Conservation (phyloP, 2,113 vertebrate species). For the Triplophysa dalaica region DNA sequence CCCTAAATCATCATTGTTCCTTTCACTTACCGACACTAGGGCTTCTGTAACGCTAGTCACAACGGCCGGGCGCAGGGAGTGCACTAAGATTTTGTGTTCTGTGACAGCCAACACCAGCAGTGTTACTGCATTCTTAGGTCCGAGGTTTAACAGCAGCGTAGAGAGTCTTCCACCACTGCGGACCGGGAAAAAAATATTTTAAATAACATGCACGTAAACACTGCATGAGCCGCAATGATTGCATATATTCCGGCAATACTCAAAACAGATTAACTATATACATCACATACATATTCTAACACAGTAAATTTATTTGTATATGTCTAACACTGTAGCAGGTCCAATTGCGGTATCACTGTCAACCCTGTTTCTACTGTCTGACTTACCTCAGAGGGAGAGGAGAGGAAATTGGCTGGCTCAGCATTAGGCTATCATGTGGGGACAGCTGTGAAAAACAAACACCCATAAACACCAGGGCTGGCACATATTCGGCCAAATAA, state of each 20-base stretch:
- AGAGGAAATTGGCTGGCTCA: slow-evolving; percentile 96
- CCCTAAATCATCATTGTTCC: too few species aligned
- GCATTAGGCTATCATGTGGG: slow-evolving; percentile 93
- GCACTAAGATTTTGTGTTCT: slow-evolving; percentile 97
- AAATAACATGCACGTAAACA: not conserved
- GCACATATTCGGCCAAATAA: not conserved
- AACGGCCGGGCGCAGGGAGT: slow-evolving; percentile 93
- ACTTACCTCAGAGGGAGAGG: slow-evolving; percentile 92
- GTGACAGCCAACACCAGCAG: slow-evolving; percentile 94
- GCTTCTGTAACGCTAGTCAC: slow-evolving; percentile 98
- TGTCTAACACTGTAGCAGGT: not conserved
- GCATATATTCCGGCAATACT: not conserved
- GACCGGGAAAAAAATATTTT: not conserved
- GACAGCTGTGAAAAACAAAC: slow-evolving; percentile 81
- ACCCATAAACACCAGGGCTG: slow-evolving; percentile 12
- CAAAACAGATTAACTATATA: too few species aligned
- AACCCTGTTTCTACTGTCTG: slow-evolving; percentile 23
- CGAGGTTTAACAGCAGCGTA: slow-evolving; percentile 91
- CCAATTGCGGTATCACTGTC: not conserved
- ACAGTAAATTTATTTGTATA: too few species aligned
- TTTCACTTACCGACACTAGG: slow-evolving; percentile 89
- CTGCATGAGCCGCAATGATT: not conserved
- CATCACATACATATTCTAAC: too few species aligned
- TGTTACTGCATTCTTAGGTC: slow-evolving; percentile 92
- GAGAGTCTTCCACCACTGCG: slow-evolving; percentile 92